Evolutionary conservation across 2,888 invertebrate species (phyloP).

Genomic region (Hirtodrosophila duncani): DNA sequence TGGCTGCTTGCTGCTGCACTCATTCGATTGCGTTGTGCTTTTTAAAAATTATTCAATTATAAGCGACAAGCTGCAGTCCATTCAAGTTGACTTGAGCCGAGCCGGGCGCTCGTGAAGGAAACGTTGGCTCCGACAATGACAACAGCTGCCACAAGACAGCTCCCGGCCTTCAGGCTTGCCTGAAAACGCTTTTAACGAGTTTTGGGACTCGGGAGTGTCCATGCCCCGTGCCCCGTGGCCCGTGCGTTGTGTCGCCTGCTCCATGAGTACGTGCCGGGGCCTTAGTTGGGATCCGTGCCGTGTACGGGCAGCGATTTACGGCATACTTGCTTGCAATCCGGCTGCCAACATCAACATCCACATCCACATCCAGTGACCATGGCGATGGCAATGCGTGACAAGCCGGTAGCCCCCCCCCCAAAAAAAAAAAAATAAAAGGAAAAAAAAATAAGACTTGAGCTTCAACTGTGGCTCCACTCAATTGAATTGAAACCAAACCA

Average conservation of each 20-base stretch:
- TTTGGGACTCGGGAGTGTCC: constrained; percentile 44
- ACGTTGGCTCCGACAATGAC: constrained; percentile 5
- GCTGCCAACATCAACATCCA: too few relatives aligned
- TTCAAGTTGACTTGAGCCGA: too few relatives aligned
- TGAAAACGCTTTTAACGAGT: constrained; percentile 58
- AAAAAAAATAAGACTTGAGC: too few relatives aligned
- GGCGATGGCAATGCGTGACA: constrained; percentile 23
- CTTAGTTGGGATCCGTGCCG: neutral
- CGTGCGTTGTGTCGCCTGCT: constrained; percentile 28
- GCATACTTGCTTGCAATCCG: too few relatives aligned
- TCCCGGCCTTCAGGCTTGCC: constrained; percentile 26
- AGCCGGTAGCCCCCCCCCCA: neutral
- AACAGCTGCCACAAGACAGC: constrained; percentile 8
- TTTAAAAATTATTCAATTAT: constrained; percentile 19
- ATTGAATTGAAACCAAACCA: constrained; percentile 36
- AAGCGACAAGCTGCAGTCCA: too few relatives aligned
- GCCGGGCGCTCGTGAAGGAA: neutral
- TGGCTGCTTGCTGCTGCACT: too few relatives aligned
- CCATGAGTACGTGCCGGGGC: constrained; percentile 50
- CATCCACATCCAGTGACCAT: too few relatives aligned
- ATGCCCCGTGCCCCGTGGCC: constrained; percentile 3
- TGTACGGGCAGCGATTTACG: constrained; percentile 23
- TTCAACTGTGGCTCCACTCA: constrained; percentile 18
- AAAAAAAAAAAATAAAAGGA: too few relatives aligned
- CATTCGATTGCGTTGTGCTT: too few relatives aligned